These are phyloP conservation scores for Brachirus orientalis DNA, from an alignment of 2,113 vertebrate species.

Conservation along the genomic window DNA sequence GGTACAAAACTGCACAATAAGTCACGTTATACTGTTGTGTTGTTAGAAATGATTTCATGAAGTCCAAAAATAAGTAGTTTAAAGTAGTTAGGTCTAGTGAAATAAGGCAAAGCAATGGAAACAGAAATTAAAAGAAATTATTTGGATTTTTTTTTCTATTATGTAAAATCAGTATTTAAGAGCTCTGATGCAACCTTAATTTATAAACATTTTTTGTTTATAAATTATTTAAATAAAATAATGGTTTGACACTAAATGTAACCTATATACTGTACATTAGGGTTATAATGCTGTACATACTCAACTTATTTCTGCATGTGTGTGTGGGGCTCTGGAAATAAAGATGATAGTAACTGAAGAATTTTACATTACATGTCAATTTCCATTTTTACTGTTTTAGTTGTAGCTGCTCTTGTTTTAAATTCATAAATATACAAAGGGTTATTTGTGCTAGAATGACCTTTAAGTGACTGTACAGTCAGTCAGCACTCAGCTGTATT, in stretches of 20 bases:
- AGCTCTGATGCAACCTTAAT: slow-evolving; percentile 15
- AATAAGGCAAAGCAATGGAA: slow-evolving; percentile 16
- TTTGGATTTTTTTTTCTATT: slow-evolving; percentile 17
- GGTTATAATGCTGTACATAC: slow-evolving; percentile 42
- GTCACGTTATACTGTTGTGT: not conserved
- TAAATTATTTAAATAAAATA: no score
- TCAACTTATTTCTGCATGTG: slow-evolving; percentile 25
- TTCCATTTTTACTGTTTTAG: slow-evolving; percentile 12
- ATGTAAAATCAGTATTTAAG: no score
- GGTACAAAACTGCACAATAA: not conserved
- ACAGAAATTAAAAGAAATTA: not conserved
- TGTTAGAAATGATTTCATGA: slow-evolving; percentile 10
- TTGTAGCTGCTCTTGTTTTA: slow-evolving; percentile 32
- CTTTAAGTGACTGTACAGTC: slow-evolving; percentile 30
- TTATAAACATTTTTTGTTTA: no score
- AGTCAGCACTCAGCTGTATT: slow-evolving; percentile 20
- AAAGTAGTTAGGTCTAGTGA: slow-evolving; percentile 13
- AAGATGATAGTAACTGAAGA: slow-evolving; percentile 15
- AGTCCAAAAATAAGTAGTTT: slow-evolving; percentile 1
- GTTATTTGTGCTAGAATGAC: slow-evolving; percentile 25
- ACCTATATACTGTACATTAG: no score
- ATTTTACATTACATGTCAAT: slow-evolving; percentile 17
- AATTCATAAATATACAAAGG: slow-evolving; percentile 26
- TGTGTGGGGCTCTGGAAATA: not conserved
- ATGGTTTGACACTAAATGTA: no score